Percentiles rank a stretch among this genome's conserved stretches.
Conservation (phyloP, 2,797 vertebrate species). For the Emys orbicularis region DNA sequence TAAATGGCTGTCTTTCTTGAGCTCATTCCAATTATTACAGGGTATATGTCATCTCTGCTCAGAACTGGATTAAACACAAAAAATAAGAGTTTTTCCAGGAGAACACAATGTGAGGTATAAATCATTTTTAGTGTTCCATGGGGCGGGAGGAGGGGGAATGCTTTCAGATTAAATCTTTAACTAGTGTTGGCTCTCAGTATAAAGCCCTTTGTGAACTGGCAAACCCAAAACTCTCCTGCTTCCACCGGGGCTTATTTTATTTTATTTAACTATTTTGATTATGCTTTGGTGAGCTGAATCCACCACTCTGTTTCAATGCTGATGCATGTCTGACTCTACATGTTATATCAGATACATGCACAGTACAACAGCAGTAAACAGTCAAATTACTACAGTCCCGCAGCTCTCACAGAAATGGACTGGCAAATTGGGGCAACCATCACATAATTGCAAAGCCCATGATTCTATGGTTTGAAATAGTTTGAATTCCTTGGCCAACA, state of each 20-base stretch:
- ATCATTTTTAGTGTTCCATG: not conserved
- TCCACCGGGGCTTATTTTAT: not conserved
- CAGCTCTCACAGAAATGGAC: not conserved
- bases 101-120: not conserved
- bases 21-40: not conserved
- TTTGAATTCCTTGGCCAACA: not conserved
- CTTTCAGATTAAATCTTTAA: constrained; percentile 18
- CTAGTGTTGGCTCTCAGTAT: not conserved
- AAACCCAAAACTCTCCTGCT: not conserved
- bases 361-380: not conserved
- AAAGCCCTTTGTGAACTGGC: not conserved
- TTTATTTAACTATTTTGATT: constrained; percentile 30
- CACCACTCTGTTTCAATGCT: not conserved
- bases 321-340: not conserved
- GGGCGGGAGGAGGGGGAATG: not conserved
- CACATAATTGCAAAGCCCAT: not conserved
- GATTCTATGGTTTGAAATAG: not conserved
- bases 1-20: not conserved
- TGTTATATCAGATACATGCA: not conserved
- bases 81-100: not conserved
- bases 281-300: not conserved
- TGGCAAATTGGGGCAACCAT: not conserved
- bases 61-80: not conserved
- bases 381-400: not conserved
- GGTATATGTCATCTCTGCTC: not conserved